Conservation (phyloP, 2,113 vertebrate species). For the Suncus etruscus region DNA sequence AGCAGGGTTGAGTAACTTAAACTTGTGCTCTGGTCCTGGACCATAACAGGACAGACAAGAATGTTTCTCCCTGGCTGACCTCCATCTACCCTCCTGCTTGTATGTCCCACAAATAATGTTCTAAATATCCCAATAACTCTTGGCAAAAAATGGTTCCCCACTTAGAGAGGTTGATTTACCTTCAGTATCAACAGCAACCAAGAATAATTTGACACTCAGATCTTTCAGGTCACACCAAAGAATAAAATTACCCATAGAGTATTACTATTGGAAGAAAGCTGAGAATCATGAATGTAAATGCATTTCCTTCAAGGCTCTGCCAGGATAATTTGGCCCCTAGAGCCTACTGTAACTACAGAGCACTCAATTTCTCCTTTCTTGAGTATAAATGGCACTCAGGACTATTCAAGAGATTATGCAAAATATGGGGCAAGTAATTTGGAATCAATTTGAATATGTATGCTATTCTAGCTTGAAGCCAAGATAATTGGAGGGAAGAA, state of each 20-base stretch:
- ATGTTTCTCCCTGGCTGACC: too few relatives aligned
- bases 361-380: not conserved
- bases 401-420: not conserved
- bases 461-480: not conserved
- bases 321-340: not conserved
- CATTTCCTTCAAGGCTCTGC: not conserved
- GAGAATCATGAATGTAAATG: not conserved
- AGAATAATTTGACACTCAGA: not conserved
- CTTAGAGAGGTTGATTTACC: not conserved
- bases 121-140: too few relatives aligned
- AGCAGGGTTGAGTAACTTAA: too few relatives aligned
- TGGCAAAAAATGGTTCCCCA: too few relatives aligned
- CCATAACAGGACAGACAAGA: too few relatives aligned
- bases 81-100: too few relatives aligned
- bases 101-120: too few relatives aligned
- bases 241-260: not conserved
- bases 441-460: not conserved
- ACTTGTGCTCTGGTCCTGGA: too few relatives aligned
- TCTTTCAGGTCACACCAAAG: constrained; percentile 16
- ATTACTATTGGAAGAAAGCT: not conserved
- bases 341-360: not conserved
- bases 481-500: constrained; percentile 24
- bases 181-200: not conserved
- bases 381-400: constrained; percentile 5
- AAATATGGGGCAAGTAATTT: not conserved